Percentiles rank a stretch among this genome's conserved stretches.
phyloP scores from a whole-genome alignment of 2,113 vertebrate species.

The Pachycephala philippinensis region DNA sequence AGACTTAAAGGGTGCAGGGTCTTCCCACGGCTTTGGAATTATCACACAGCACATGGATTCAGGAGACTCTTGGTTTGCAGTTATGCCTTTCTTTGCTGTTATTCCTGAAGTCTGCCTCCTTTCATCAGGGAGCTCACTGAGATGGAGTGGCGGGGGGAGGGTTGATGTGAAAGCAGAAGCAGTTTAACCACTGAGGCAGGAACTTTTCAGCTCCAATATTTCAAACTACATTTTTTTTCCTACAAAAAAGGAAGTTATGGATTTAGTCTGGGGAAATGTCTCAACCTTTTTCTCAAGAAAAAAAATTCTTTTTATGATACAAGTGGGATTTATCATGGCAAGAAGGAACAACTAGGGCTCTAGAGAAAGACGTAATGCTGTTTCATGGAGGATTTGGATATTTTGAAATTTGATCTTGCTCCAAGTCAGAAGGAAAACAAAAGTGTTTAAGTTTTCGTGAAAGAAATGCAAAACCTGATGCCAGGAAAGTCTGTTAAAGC shows the following conservation, averaged over 20 bases:
- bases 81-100: background rate
- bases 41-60: background rate
- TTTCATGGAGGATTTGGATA: constrained; percentile 52
- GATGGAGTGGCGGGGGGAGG: background rate
- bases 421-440: constrained; percentile 37
- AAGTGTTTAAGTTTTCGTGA: background rate
- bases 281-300: background rate
- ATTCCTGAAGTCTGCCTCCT: background rate
- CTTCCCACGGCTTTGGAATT: background rate
- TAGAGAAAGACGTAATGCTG: background rate
- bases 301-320: background rate
- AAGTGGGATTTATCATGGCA: background rate
- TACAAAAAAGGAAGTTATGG: background rate
- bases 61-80: background rate
- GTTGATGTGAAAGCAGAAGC: background rate
- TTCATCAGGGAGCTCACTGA: background rate
- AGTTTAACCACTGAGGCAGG: background rate
- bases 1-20: background rate
- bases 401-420: constrained; percentile 33
- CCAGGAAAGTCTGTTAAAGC: background rate
- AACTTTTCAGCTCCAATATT: background rate
- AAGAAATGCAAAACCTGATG: background rate
- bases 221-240: background rate
- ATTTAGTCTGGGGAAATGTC: background rate
- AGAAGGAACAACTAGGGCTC: background rate